A percentile compares a stretch with the other conserved stretches of the same genome.
Evolutionary conservation across 1,140 invertebrate genomes (phyloP).

Genomic region (Brachionus angularis): DNA sequence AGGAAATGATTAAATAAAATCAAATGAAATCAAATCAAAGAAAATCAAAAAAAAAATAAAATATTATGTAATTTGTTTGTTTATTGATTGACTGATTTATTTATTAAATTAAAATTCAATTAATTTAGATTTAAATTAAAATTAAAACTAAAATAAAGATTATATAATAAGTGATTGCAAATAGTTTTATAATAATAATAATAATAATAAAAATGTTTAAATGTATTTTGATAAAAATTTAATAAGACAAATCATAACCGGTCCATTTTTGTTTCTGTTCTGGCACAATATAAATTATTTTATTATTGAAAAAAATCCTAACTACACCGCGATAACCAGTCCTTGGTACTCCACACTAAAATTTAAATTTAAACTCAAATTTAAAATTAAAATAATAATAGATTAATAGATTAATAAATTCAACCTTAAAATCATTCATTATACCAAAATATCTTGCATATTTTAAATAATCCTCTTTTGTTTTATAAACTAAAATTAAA

Average conservation of each 20-base stretch:
- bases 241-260: neutral
- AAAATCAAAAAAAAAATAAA: no score
- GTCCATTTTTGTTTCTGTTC: conserved; percentile 7
- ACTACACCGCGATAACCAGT: conserved; percentile 35
- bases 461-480: conserved; percentile 20
- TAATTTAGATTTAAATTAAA: no score
- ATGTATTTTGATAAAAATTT: no score
- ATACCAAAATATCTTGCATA: conserved; percentile 25
- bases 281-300: conserved; percentile 21
- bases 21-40: no score
- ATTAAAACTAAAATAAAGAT: no score
- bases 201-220: no score
- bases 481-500: conserved; percentile 3
- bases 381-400: neutral
- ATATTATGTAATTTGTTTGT: no score
- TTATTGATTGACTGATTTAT: no score
- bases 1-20: no score
- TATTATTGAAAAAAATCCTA: conserved; percentile 15
- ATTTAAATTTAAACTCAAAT: neutral
- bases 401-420: neutral
- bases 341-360: conserved; percentile 32
- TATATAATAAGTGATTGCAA: no score
- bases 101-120: no score
- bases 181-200: no score
- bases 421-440: conserved; percentile 43